These are phyloP conservation scores for Autographa pulchrina DNA, from an alignment of 2,888 invertebrate species.

Conservation along the genomic window DNA sequence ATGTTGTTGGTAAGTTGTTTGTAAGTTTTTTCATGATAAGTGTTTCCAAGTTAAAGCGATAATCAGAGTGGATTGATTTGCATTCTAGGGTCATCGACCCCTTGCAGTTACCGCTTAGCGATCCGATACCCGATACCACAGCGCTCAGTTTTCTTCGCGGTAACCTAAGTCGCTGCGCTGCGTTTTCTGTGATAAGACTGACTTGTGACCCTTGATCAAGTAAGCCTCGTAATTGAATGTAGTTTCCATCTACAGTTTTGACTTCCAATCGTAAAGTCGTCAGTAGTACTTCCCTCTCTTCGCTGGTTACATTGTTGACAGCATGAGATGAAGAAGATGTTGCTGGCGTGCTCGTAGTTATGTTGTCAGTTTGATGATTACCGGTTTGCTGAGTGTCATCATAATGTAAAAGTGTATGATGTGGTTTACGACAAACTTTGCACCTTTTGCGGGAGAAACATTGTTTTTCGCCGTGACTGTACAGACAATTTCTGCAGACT, in stretches of 20 bases:
- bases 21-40: slow-evolving; percentile 28
- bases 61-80: slow-evolving; percentile 18
- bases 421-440: slow-evolving; percentile 37
- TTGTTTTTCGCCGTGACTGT: slow-evolving; percentile 27
- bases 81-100: slow-evolving; percentile 19
- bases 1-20: no score
- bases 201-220: slow-evolving; percentile 42
- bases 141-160: slow-evolving; percentile 17
- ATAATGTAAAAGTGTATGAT: slow-evolving; percentile 46
- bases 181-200: slow-evolving; percentile 28
- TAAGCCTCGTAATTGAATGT: slow-evolving; percentile 20
- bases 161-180: slow-evolving; percentile 29
- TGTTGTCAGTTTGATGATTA: background rate
- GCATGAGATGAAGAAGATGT: slow-evolving; percentile 15
- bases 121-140: no score
- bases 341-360: slow-evolving; percentile 8
- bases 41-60: slow-evolving; percentile 23
- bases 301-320: slow-evolving; percentile 8
- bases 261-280: slow-evolving; percentile 15
- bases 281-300: slow-evolving; percentile 5
- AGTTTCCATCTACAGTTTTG: slow-evolving; percentile 21
- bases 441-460: slow-evolving; percentile 42
- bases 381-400: slow-evolving; percentile 4
- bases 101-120: slow-evolving; percentile 17
- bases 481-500: slow-evolving; percentile 47